Base-by-base conservation (phyloP, 2,113 vertebrate genomes). In the Rhinogobius similis region DNA sequence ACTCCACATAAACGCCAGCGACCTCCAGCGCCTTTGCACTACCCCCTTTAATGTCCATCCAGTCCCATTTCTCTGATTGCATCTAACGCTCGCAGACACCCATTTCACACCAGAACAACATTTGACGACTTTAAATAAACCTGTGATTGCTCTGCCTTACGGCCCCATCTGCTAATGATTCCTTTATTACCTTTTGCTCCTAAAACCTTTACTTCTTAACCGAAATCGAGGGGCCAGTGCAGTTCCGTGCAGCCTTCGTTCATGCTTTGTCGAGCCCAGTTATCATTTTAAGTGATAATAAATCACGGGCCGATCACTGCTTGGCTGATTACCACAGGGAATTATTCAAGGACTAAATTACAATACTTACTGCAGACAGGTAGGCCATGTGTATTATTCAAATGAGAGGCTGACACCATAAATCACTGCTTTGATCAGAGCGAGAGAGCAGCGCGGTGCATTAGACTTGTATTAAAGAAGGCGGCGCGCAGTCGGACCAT, bases 341-440 rank as follows among this genome's bases (percentile, higher is more conserved):
- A 83, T 86, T 86, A 85, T 87, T 89, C 87, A 89, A 85, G 89
- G 82, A 79, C 81, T 81, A 79, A 82, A 85, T 67, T 84, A 70
- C 73, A 85, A 86, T 82, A 74, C 80, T 82, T 68, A 82, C 36
- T 38, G 52, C 62, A 63, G 38, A 68, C 67, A 76, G 77, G 61
- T 75, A 76, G 73, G 62, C 58, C 69, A 70, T 43, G 65, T 53
- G 72, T 72, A 81, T 86, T 90, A 89, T 90, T 81, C 73, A 90
- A 85, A 90, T 73, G 20, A 23, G 76, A 68, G 58, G 41, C 56
- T 77, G 85, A 68, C 76, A 39, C 77, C 62, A 85, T 87, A 85
- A 85, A 89, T 89, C 87, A 86, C 66, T 0, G 48, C 62, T 44
- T 12, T 70, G 66, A 72, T 81, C 70, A 69, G 62, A 43, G 50